Evolutionary conservation across 2,888 invertebrate species (phyloP), one percentile per base, ranked within the genome.

Genomic region (Dendrolimus pini): DNA sequence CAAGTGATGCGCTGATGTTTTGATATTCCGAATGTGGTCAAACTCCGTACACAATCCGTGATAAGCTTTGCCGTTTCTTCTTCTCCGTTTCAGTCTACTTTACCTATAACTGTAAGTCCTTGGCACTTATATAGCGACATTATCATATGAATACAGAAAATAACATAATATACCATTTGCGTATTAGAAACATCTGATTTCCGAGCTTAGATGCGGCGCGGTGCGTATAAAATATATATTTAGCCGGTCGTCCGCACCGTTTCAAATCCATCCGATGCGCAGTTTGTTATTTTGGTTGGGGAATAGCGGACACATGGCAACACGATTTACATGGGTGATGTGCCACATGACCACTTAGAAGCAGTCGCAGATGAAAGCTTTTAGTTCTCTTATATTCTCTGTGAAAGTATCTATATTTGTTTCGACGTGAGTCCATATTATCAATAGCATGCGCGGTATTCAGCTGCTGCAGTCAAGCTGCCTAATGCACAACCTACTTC

Each of bases 261-360:
- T 68, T 69, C 65, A 57, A 61, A 62, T 62, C 67, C 64, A 71
- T 70, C 67, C 72, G 71, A 78, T 84, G 80, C 85, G 85, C 79
- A 84, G 82, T 82, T 74, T 68, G 80, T 74, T 79, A 80, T 80
- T 83, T 81, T 73, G 68, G 78, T 77, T 67, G 56, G 64, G 70
- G 73, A 82, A 77, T 78, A 79, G 76, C 82, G 78, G 82, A 78
- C 82, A 83, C 78, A 79, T 77, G 41, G 54, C 54, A 54, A 54
- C 54, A 53, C 18, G 14, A 53, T 18, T 57, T 6, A 41, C 41
- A 53, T 57, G 53, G 54, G 7, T 41, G 30, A 12, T 18, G 54
- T 41, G 54, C 54, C 30, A 30, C 12, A 54, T 54, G 54, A 12
- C 54, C 54, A 30, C 41, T 13, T 54, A 54, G 54, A 54, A 54